Evolutionary conservation across 1,140 invertebrate genomes (phyloP), one percentile per base, ranked within the genome.

Genomic region (Lepidurus packardi): DNA sequence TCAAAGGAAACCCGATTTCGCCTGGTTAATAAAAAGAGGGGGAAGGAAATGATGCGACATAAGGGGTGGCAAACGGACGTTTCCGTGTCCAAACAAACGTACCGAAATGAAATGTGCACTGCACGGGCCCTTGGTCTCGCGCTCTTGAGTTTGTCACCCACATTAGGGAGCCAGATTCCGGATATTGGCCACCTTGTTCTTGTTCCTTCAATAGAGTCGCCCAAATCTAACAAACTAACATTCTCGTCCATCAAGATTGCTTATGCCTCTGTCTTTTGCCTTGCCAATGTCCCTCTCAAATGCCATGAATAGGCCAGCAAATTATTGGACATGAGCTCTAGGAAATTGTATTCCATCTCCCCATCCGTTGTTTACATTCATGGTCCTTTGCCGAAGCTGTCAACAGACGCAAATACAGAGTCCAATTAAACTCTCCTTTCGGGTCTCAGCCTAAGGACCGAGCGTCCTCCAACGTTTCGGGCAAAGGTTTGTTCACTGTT

Each of bases 391-490:
- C 53, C 16, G 53, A 9, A 65, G 53, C 53, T 65, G 53, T 65
- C 53, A 65, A 65, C 53, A 65, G 53, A 65, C 16, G 53, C 53
- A 65, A 65, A 65, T 65, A 65, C 53, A 21, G 21, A 21, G 16
- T 65, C 53, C 53, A 65, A 65, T 65, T 65, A 65, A 65, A 65
- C 53, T 65, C 53, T 65, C 53, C 53, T 65, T 65, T 65, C 7
- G 53, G 53, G 16, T 65, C 53, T 65, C 21, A 65, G 53, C 53
- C 53, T 65, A 65, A 65, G 53, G 53, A 65, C 53, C 53, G 53
- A 13, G 78, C 78, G 11, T 75, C 73, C 24, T 44, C 43, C 11
- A 78, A 25, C 24, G 78, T 78, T 25, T 42, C 25, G n/a, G 78
- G 78, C n/a, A 78, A 75, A 21, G 43, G 21, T 42, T 21, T 74